Percentiles rank a stretch among this genome's conserved stretches.
phyloP scores from a whole-genome alignment of 2,797 vertebrate genomes.

The Crax fasciolata region DNA sequence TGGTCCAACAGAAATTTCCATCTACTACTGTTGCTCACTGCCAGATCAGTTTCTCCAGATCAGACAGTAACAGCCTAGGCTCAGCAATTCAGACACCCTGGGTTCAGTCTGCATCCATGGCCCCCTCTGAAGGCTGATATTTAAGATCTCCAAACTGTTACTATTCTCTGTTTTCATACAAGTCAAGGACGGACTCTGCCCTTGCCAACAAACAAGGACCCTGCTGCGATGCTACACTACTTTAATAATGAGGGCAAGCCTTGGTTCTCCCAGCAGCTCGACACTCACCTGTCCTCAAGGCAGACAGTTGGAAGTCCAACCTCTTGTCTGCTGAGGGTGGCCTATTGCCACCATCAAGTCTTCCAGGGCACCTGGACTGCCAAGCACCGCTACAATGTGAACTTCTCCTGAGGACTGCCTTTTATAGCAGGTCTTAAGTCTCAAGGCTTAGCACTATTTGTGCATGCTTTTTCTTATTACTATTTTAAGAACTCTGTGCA shows the following conservation, averaged over 20 bases:
- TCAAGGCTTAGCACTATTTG: not conserved
- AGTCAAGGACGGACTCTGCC: not conserved
- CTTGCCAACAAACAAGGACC: not conserved
- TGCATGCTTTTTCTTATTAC: not conserved
- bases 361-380: not conserved
- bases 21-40: not conserved
- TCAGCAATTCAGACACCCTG: not conserved
- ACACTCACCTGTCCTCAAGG: not conserved
- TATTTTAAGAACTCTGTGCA: not conserved
- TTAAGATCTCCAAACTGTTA: not conserved
- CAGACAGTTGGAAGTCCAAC: not conserved
- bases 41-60: not conserved
- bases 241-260: not conserved
- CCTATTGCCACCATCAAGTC: not conserved
- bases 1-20: not conserved
- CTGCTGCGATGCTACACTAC: not conserved
- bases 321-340: not conserved
- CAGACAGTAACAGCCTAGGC: not conserved
- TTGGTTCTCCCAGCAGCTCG: not conserved
- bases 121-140: not conserved
- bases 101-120: too few species aligned
- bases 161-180: not conserved
- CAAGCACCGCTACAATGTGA: fast-evolving
- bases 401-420: not conserved
- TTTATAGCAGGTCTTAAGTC: not conserved